A percentile compares a stretch with the other conserved stretches of the same genome.
phyloP scores from a whole-genome alignment of 2,797 vertebrate species.

The Poeciliopsis paucimaculata region DNA sequence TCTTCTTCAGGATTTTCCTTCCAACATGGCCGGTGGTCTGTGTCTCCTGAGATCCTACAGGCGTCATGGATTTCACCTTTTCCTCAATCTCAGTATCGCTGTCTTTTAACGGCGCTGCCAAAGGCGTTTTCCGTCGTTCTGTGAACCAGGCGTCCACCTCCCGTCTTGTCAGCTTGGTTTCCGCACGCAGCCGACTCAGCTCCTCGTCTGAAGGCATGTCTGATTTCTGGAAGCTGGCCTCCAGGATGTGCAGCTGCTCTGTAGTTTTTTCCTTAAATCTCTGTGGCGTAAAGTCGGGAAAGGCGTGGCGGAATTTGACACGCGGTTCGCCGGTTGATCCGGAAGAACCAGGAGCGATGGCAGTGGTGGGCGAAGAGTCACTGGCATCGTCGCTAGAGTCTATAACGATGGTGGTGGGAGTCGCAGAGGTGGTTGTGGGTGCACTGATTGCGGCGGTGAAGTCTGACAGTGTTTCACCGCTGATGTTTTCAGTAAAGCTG shows the following conservation, averaged over 20 bases:
- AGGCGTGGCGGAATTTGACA: slow-evolving; percentile 85
- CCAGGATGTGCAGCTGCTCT: slow-evolving; percentile 89
- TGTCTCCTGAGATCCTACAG: slow-evolving; percentile 55
- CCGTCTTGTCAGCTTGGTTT: slow-evolving; percentile 92
- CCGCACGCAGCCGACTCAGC: slow-evolving; percentile 86
- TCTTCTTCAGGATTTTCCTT: slow-evolving; percentile 88
- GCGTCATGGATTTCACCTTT: rapidly evolving
- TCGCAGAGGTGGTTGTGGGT: slow-evolving; percentile 68
- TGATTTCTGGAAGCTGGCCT: slow-evolving; percentile 89
- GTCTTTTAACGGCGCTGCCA: slow-evolving; percentile 42
- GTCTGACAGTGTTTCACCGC: slow-evolving; percentile 42
- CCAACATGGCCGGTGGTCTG: slow-evolving; percentile 44
- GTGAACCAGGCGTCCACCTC: slow-evolving; percentile 97
- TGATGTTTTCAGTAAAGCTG: slow-evolving; percentile 42
- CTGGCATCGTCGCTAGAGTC: slow-evolving; percentile 93
- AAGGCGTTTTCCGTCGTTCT: slow-evolving; percentile 84
- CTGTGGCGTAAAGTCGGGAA: slow-evolving; percentile 91
- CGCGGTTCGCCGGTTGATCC: slow-evolving; percentile 62
- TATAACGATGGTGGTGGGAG: slow-evolving; percentile 87
- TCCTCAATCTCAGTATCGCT: slow-evolving; percentile 61
- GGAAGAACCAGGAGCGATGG: slow-evolving; percentile 32
- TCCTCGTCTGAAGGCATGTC: slow-evolving; percentile 90
- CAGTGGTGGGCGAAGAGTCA: slow-evolving; percentile 55
- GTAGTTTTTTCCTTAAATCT: slow-evolving; percentile 94
- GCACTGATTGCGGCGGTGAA: background rate